Evolutionary conservation across 2,797 vertebrate genomes (phyloP).

Genomic region (Avahi laniger): DNA sequence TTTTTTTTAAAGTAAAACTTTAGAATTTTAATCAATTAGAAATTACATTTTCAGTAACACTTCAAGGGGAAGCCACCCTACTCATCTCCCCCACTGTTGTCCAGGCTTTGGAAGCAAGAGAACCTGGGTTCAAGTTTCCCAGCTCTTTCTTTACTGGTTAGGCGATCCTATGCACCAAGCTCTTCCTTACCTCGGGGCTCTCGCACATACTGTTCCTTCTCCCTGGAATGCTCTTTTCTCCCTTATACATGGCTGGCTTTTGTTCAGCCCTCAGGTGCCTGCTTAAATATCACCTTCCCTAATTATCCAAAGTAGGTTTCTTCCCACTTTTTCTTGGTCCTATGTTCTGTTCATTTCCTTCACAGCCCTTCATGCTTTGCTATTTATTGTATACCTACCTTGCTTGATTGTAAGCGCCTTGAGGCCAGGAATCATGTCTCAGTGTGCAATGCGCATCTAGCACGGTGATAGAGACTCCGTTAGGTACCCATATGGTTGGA

Average conservation of each 20-base stretch:
- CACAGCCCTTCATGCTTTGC: not conserved
- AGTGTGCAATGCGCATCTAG: not conserved
- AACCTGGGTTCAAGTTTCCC: not conserved
- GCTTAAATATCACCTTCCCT: not conserved
- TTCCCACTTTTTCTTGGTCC: not conserved
- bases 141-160: not conserved
- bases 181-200: not conserved
- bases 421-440: not conserved
- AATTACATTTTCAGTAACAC: not conserved
- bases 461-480: not conserved
- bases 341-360: not conserved
- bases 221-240: not conserved
- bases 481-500: not conserved
- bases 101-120: not conserved
- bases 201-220: not conserved
- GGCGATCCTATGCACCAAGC: not conserved
- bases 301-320: not conserved
- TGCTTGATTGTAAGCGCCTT: not conserved
- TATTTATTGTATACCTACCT: not conserved
- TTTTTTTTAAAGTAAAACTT: not conserved
- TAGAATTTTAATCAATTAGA: conserved; percentile 2
- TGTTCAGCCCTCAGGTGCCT: not conserved
- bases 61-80: not conserved
- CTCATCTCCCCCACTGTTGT: not conserved
- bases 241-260: not conserved